Base-by-base conservation (phyloP, 2,113 vertebrate genomes). In the Columba livia region DNA sequence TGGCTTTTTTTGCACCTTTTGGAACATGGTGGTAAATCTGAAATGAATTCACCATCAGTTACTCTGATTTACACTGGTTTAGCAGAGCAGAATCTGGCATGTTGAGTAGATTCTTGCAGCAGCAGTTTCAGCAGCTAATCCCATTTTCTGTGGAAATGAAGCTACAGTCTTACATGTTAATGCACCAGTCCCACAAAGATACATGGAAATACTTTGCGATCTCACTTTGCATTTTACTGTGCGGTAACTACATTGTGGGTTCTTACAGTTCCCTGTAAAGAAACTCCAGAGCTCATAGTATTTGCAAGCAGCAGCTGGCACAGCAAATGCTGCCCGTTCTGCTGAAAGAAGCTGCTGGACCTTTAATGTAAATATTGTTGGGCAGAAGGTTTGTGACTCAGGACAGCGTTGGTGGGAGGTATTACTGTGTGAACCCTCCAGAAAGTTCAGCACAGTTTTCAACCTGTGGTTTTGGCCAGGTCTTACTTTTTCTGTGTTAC, bases 221-320 rank as follows among this genome's bases (percentile, higher is more conserved):
- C 36, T 34, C 32, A 5, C 12, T 66, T 28, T 23, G 42, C 11
- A 2, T 23, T 67, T 75, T 23, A 13, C n/a, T 17, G 28, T 26
- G 58, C 79, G 14, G 10, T 29, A 11, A 16, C 16, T 32, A 4
- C 5, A 0, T 29, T 1, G 3, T 19, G 44, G 7, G 10, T 20
- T 36, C 36, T 32, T 31, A 2, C 1, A 14, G 12, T 16, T 51
- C 11, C 4, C 16, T 28, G 26, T 16, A 13, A 17, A 29, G 60
- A 23, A 61, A 9, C 29, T 47, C 44, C 40, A 38, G 38, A 25
- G 28, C 44, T 31, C 1, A 0, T 9, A 34, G 64, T 14, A 8
- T 51, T 36, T 31, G 44, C 16, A 47, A 7, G 70, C 51, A 58
- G 62, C 54, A 3, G 8, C 36, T 62, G 74, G 44, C 1, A 1